phyloP scores from a whole-genome alignment of 2,888 invertebrate species.

The Trilocha varians region DNA sequence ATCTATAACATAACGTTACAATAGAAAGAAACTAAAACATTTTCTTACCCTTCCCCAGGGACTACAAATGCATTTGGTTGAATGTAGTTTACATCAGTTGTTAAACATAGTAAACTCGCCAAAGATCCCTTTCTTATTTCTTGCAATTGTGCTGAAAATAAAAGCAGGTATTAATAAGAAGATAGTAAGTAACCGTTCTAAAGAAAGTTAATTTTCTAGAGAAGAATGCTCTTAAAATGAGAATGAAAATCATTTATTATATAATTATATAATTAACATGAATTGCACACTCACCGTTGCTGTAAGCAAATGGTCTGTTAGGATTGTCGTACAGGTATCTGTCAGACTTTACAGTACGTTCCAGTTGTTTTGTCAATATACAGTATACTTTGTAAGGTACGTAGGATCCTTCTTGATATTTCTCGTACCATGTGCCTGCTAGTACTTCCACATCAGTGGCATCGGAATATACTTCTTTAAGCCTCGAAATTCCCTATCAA shows the following conservation, averaged over 20 bases:
- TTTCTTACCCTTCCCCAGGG: background rate
- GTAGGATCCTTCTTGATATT: background rate
- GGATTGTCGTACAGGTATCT: conserved; percentile 80
- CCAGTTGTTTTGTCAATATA: conserved; percentile 86
- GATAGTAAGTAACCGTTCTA: too few species aligned
- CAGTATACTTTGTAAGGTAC: conserved; percentile 44
- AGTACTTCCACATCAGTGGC: background rate
- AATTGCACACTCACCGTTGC: conserved; percentile 26
- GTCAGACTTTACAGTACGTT: conserved; percentile 83
- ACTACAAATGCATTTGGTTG: conserved; percentile 7
- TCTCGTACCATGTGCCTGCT: background rate
- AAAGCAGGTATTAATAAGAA: too few species aligned
- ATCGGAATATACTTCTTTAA: background rate
- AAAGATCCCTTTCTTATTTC: conserved; percentile 10
- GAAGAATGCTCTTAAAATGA: too few species aligned
- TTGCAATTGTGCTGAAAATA: too few species aligned
- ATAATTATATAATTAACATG: too few species aligned
- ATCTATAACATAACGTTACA: too few species aligned
- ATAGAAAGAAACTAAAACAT: too few species aligned
- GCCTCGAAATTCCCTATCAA: background rate
- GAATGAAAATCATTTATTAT: too few species aligned
- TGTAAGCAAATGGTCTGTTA: conserved; percentile 33
- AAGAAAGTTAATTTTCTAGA: too few species aligned
- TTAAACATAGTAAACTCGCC: conserved; percentile 7
- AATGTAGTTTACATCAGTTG: conserved; percentile 7